A percentile compares a stretch with the other conserved stretches of the same genome.
Evolutionary conservation across 2,888 invertebrate genomes (phyloP).

Genomic region (Mellilla xanthometata): DNA sequence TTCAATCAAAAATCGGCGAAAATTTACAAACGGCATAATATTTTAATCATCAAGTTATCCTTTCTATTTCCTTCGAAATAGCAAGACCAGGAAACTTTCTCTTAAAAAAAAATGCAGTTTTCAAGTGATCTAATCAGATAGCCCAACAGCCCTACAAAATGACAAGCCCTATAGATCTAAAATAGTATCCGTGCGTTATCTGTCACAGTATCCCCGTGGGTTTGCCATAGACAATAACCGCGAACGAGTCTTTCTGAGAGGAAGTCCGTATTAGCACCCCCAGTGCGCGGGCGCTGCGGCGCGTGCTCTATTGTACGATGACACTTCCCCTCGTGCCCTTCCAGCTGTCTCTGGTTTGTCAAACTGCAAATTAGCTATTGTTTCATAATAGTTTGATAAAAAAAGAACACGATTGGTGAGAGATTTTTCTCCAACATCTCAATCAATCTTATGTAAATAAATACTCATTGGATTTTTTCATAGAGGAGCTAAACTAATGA

Average conservation of each 20-base stretch:
- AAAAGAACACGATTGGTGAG: no score
- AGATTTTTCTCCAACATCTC: no score
- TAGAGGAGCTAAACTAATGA: no score
- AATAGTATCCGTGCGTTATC: conserved; percentile 43
- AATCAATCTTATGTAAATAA: no score
- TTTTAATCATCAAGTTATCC: no score
- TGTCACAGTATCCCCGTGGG: conserved; percentile 31
- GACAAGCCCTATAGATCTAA: conserved; percentile 12
- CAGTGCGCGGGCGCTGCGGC: conserved; percentile 35
- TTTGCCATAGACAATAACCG: conserved; percentile 16
- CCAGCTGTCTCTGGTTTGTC: conserved; percentile 21
- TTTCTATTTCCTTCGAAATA: no score
- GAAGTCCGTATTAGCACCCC: conserved; percentile 50
- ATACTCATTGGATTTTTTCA: no score
- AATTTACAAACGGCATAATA: no score
- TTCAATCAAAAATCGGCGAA: no score
- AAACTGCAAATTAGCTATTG: conserved; percentile 12
- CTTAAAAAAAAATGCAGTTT: no score
- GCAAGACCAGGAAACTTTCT: no score
- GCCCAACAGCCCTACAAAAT: conserved; percentile 12
- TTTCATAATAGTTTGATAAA: conserved; percentile 12
- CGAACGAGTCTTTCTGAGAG: conserved; percentile 27
- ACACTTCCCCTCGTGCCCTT: conserved; percentile 36
- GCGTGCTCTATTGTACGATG: conserved; percentile 39
- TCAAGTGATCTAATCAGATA: conserved; percentile 11